Conservation (phyloP, 1,140 invertebrate species). For the Caenorhabditis remanei region DNA sequence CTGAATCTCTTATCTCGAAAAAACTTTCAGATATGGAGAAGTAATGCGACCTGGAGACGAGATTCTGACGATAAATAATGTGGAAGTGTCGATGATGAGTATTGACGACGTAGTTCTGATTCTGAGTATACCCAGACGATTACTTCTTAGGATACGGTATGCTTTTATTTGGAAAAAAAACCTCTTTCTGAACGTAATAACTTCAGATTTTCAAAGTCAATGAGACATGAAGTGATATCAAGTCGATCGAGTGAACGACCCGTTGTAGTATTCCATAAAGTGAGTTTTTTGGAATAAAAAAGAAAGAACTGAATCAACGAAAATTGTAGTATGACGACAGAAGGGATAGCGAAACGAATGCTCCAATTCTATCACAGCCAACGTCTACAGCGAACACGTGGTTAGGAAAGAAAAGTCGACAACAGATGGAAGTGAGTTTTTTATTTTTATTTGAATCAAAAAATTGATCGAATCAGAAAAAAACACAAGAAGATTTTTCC, state of each 20-base stretch:
- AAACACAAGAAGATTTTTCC: too few relatives aligned
- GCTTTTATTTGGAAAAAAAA: not conserved
- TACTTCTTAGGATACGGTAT: slow-evolving; percentile 83
- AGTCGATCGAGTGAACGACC: slow-evolving; percentile 63
- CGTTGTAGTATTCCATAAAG: slow-evolving; percentile 74
- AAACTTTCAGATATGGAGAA: slow-evolving; percentile 84
- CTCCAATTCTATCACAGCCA: slow-evolving; percentile 66
- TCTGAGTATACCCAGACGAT: slow-evolving; percentile 95
- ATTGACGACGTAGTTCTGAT: slow-evolving; percentile 97
- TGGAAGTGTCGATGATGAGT: slow-evolving; percentile 96
- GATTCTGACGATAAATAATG: slow-evolving; percentile 95
- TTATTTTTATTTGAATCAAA: not conserved
- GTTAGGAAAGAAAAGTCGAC: slow-evolving; percentile 74
- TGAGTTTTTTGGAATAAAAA: slow-evolving; percentile 39
- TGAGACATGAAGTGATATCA: slow-evolving; percentile 63
- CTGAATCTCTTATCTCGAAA: not conserved
- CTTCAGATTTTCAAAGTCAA: slow-evolving; percentile 72
- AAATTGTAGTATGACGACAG: slow-evolving; percentile 57
- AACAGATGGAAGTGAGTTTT: slow-evolving; percentile 69
- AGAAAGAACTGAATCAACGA: not conserved
- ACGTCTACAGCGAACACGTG: slow-evolving; percentile 73
- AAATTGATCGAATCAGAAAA: not conserved
- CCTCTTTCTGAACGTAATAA: not conserved
- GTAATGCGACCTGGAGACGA: slow-evolving; percentile 98
- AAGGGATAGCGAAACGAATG: slow-evolving; percentile 44